Conservation (phyloP, 2,113 vertebrate species). For the Lota lota region DNA sequence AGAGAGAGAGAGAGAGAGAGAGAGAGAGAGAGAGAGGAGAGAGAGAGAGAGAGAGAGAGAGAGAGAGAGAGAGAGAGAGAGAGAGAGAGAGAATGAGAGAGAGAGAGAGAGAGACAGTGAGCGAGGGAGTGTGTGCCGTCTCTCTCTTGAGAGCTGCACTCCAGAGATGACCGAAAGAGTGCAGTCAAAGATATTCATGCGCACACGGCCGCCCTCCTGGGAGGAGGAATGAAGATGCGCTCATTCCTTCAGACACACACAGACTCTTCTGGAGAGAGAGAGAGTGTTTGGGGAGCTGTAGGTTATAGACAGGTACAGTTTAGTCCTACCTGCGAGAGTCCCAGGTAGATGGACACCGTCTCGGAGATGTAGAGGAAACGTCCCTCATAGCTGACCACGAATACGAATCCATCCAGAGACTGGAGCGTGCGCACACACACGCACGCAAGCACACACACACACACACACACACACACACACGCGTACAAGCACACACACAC, state of each 20-base stretch:
- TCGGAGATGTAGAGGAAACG: conserved; percentile 92
- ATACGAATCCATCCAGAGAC: conserved; percentile 91
- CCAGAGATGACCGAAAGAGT: conserved; percentile 50
- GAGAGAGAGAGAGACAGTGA: conserved; percentile 22
- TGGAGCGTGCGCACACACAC: conserved; percentile 47
- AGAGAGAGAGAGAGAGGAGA: too few relatives aligned
- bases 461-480: conserved; percentile 23
- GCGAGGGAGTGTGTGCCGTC: conserved; percentile 8
- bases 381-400: conserved; percentile 88
- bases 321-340: conserved; percentile 86
- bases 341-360: conserved; percentile 90
- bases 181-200: conserved; percentile 59
- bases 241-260: conserved; percentile 40
- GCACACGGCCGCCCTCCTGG: conserved; percentile 35
- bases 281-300: not conserved
- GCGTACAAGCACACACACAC: conserved; percentile 38
- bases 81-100: conserved; percentile 1
- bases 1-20: too few relatives aligned
- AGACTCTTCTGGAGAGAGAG: conserved; percentile 17
- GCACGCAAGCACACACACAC: too few relatives aligned
- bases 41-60: conserved; percentile 42
- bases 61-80: conserved; percentile 33
- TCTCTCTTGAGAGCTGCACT: conserved; percentile 52
- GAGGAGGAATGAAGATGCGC: conserved; percentile 40
- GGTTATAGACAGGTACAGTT: conserved; percentile 18